Evolutionary conservation across 2,888 invertebrate species (phyloP).

Genomic region (Xestia c-nigrum): DNA sequence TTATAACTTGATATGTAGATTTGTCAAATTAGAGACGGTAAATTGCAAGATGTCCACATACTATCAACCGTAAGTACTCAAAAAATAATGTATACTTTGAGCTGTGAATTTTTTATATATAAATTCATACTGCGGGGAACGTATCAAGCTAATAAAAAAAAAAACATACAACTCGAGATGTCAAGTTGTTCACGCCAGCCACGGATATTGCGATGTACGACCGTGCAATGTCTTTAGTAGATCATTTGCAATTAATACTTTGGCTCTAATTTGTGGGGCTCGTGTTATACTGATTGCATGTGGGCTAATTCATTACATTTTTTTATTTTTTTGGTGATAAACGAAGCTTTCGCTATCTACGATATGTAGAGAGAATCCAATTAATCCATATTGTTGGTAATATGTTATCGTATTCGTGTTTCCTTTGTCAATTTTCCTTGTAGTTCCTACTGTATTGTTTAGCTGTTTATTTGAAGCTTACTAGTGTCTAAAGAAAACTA

Average conservation of each 20-base stretch:
- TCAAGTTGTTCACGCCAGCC: no score
- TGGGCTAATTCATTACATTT: conserved; percentile 11
- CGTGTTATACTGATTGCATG: neutral
- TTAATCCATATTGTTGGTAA: neutral
- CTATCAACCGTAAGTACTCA: no score
- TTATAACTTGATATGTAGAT: no score
- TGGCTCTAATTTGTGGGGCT: conserved; percentile 36
- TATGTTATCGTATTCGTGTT: neutral
- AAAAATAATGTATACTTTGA: no score
- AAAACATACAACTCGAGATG: no score
- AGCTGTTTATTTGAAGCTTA: conserved; percentile 2
- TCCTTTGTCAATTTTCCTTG: neutral
- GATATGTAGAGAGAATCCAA: neutral
- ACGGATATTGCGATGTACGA: conserved; percentile 72
- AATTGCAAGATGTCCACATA: no score
- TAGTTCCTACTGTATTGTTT: neutral
- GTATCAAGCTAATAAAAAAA: no score
- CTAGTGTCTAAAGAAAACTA: conserved; percentile 5
- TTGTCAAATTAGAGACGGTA: no score
- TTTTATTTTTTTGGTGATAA: conserved; percentile 14
- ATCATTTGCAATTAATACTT: conserved; percentile 50
- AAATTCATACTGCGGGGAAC: no score
- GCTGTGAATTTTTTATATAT: no score
- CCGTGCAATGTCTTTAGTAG: conserved; percentile 58
- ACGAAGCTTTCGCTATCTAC: neutral